A percentile compares a stretch with the other conserved stretches of the same genome.
These are phyloP conservation scores for Aleiodes sp. DNA, from an alignment of 1,140 invertebrate genomes.

Conservation along the genomic window DNA sequence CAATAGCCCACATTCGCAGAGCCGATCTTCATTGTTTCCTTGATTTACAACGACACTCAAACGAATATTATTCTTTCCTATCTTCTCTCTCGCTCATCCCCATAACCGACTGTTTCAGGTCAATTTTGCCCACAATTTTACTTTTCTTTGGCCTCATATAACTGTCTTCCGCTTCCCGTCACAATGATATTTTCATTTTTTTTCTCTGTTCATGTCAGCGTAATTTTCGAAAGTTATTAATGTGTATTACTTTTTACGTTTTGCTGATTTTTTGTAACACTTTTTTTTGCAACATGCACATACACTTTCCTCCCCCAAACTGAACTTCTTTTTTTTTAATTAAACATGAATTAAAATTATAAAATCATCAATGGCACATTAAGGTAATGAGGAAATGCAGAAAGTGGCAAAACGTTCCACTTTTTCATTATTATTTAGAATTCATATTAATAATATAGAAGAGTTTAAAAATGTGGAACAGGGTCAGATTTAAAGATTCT, in stretches of 20 bases:
- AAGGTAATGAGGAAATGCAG: background rate
- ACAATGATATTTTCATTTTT: background rate
- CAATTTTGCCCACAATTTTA: too few species aligned
- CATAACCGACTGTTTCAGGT: background rate
- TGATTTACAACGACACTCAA: background rate
- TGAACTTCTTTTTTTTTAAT: background rate
- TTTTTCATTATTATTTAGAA: background rate
- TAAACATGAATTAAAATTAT: background rate
- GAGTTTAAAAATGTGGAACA: background rate
- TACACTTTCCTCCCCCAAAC: background rate
- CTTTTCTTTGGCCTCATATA: background rate
- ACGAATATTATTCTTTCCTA: background rate
- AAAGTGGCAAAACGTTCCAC: background rate
- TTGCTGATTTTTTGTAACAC: conserved; percentile 34
- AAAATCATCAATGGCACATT: conserved; percentile 2
- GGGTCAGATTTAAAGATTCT: too few species aligned
- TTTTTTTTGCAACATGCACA: background rate
- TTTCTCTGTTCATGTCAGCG: background rate
- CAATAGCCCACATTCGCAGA: background rate
- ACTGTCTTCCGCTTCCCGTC: background rate
- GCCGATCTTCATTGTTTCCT: background rate
- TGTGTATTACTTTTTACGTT: conserved; percentile 31
- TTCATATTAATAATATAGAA: conserved; percentile 10
- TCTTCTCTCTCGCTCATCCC: background rate
- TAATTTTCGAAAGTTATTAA: conserved; percentile 23